These are phyloP conservation scores for Nibea coibor DNA, from an alignment of 2,113 vertebrate species.

Conservation along the genomic window DNA sequence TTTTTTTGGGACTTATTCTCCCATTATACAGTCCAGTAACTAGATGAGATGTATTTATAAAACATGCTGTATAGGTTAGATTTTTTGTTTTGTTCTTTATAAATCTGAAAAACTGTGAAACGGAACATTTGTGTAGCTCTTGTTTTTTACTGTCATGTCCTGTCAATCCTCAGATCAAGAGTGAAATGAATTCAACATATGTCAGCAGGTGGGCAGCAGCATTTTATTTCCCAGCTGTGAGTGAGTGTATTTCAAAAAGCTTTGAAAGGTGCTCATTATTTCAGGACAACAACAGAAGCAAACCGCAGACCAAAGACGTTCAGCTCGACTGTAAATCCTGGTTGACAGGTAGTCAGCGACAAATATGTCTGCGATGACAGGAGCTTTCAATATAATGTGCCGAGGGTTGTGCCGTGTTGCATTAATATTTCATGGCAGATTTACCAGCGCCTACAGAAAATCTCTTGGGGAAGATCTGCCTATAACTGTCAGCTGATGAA, in stretches of 20 bases:
- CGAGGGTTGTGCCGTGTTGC: constrained; percentile 15
- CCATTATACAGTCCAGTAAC: not conserved
- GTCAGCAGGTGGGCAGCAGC: not conserved
- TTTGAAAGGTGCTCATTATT: constrained; percentile 54
- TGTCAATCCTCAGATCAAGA: constrained; percentile 1
- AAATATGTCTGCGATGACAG: constrained; percentile 25
- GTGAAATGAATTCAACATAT: not conserved
- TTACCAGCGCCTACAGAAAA: constrained; percentile 54
- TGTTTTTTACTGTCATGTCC: not conserved
- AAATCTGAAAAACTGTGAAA: not conserved
- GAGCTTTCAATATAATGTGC: constrained; percentile 39
- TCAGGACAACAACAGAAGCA: constrained; percentile 32
- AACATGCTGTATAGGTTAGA: not conserved
- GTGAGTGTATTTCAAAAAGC: constrained; percentile 9
- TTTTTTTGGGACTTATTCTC: not conserved
- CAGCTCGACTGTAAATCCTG: constrained; percentile 15
- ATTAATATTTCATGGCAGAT: constrained; percentile 67
- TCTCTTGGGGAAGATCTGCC: constrained; percentile 49
- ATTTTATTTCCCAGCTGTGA: constrained; percentile 2
- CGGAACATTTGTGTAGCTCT: not conserved
- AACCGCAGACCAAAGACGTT: constrained; percentile 18
- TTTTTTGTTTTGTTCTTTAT: not conserved
- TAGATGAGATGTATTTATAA: not conserved
- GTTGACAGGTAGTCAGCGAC: constrained; percentile 38
- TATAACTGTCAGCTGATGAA: constrained; percentile 65